Conservation (phyloP, 2,113 vertebrate species). For the Geococcyx californianus region DNA sequence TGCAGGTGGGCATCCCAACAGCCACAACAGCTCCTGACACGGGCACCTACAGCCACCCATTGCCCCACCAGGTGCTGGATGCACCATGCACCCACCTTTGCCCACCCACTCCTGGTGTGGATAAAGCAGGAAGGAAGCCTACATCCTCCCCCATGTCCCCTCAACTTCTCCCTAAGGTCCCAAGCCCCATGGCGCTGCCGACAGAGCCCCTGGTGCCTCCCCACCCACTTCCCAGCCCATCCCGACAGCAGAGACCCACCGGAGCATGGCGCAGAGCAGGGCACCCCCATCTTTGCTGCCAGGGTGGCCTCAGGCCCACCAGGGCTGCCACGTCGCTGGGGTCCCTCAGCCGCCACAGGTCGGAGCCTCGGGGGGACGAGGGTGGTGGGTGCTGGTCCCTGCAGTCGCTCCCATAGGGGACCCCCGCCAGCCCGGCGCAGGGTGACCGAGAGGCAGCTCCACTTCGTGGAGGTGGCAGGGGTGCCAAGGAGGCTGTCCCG, state of each 20-base stretch:
- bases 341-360: accelerated
- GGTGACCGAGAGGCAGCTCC: constrained; percentile 33
- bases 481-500: neutral
- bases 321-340: neutral
- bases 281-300: neutral
- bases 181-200: neutral
- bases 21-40: neutral
- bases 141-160: neutral
- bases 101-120: neutral
- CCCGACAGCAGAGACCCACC: neutral
- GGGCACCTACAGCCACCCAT: accelerated
- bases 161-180: neutral
- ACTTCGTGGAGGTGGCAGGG: neutral
- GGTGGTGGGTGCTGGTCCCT: neutral
- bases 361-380: neutral
- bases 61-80: neutral
- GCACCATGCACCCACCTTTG: neutral
- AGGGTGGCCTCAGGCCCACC: neutral
- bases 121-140: neutral
- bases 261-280: neutral
- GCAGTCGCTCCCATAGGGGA: neutral
- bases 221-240: neutral
- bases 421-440: neutral
- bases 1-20: neutral
- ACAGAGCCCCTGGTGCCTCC: neutral